Conservation (phyloP, 2,113 vertebrate species). For the Conger conger region DNA sequence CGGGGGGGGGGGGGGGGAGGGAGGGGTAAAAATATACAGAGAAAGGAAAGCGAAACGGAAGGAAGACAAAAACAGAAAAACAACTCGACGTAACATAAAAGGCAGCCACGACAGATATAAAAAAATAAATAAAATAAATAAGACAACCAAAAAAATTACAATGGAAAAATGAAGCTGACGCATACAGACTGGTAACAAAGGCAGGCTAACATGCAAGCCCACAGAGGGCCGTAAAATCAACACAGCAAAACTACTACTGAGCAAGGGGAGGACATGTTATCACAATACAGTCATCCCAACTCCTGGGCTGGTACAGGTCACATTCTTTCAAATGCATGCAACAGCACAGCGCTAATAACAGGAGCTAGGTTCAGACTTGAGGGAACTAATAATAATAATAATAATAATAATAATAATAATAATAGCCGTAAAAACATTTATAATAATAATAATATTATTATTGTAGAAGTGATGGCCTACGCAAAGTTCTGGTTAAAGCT, state of each 20-base stretch:
- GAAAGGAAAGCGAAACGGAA: constrained; percentile 58
- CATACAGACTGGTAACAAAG: constrained; percentile 64
- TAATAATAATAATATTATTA: not conserved
- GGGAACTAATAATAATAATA: not conserved
- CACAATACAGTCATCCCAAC: not conserved
- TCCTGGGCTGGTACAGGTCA: not conserved
- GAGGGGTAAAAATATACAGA: constrained; percentile 44
- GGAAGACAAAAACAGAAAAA: constrained; percentile 74
- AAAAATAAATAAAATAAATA: constrained; percentile 69
- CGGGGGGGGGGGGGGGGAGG: not conserved
- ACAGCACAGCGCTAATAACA: not conserved
- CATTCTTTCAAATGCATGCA: not conserved
- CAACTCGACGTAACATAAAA: constrained; percentile 82
- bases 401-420: not conserved
- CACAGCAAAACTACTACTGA: not conserved
- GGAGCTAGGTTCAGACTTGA: not conserved
- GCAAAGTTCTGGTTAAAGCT: not conserved
- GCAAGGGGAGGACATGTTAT: not conserved
- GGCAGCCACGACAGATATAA: constrained; percentile 65
- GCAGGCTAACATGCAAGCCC: constrained; percentile 29
- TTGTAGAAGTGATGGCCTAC: too few species aligned
- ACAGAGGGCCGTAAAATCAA: not conserved
- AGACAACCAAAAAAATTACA: constrained; percentile 76
- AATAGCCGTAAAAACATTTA: too few species aligned
- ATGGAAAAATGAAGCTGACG: constrained; percentile 76